Evolutionary conservation across 2,797 vertebrate genomes (phyloP), one percentile per base, ranked within the genome.

Genomic region (Liasis olivaceus): DNA sequence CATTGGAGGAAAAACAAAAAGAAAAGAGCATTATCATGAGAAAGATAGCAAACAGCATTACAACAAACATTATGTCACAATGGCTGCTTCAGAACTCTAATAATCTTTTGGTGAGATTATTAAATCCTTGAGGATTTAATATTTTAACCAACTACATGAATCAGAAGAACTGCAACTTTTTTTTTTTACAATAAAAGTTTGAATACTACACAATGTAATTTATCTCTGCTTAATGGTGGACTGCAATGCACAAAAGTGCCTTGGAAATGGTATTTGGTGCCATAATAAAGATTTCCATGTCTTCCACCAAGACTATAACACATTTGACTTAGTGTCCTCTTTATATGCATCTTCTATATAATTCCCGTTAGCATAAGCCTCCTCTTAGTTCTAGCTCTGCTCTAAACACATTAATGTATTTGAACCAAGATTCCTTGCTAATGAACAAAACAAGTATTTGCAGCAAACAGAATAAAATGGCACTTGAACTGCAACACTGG

Each of bases 1-100:
- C 31, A 17, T 87, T 26, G 88, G 95, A 94, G 64, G 26, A 63
- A 77, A 88, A 6, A 63, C 58, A 54, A 17, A 20, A 92, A 91
- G 87, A 84, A 66, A 20, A 11, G 0, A 85, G 95, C 91, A 93
- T 9, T 42, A 91, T 17, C 63, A 1, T 60, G 56, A 51, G 0
- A 72, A 3, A 17, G 62, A 51, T 5, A 85, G 3, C 11, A 92
- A 81, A 77, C 24, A 54, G 15, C n/a, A 24, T 66, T 28, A 4
- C n/a, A 56, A 77, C 47, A 77, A 91, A 91, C 13, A 15, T 28
- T 24, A 20, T 47, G 47, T 89, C 59, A 36, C 26, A 92, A 66
- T 59, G 31, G 60, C 11, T 60, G 6, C 28, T 12, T 90, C 28
- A 42, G 63, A 93, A 63, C 2, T 15, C 2, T 31, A 63, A 31